Base-by-base conservation (phyloP, 2,888 invertebrate genomes). In the Autographa pulchrina region DNA sequence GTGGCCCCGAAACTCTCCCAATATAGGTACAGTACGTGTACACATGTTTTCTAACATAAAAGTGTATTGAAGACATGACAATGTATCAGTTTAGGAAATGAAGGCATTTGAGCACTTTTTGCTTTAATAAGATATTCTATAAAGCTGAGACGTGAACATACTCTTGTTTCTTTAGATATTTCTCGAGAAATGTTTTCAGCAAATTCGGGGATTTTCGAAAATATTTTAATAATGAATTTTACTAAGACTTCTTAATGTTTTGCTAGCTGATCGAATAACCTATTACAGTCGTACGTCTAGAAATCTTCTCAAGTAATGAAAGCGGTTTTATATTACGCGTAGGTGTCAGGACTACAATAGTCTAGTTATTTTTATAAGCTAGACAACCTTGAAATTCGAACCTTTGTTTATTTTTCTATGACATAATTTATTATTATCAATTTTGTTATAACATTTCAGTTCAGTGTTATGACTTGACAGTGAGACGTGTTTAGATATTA, bases 71-170 rank as follows among this genome's bases (percentile, higher is more conserved):
- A 88, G 83, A 83, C 88, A 89, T 90, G n/a, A n/a, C n/a, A n/a
- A n/a, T n/a, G 87, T 89, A 89, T 89, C 89, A 87, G 89, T 91
- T 91, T 89, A 85, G 88, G 85, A 89, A 92, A 91, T 89, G 87
- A 90, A 88, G 85, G 84, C 85, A 87, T 85, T 90, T 89, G 85
- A 85, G 82, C 84, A 75, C 89, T 84, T 82, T 80, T 86, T 86
- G 84, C 85, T 85, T 83, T 87, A 87, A 86, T 86, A 86, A 80
- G 43, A 80, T 75, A 79, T 84, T 82, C 78, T 74, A 82, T 81
- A 84, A 76, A 67, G 86, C 83, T 87, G 83, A 75, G 68, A 77
- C 48, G 68, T 6, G 25, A 59, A 62, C 75, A 74, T 83, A 85
- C 81, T 84, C 77, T 70, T 79, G 74, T 70, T 52, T 62, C 18